Conservation (phyloP, 2,113 vertebrate species). For the Gavia stellata region DNA sequence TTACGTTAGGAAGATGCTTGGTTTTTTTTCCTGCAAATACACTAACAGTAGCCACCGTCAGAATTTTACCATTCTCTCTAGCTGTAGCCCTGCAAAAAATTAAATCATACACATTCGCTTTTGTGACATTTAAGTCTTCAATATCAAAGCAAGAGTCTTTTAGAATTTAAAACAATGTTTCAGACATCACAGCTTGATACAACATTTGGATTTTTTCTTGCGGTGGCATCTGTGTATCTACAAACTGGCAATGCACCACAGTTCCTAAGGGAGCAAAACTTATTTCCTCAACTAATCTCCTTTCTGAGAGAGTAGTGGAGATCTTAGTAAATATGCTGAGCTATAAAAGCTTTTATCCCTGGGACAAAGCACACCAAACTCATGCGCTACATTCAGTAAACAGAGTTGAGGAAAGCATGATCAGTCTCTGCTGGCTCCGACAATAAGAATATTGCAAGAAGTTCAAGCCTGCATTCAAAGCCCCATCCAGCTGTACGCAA, state of each 20-base stretch:
- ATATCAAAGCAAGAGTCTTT: neutral
- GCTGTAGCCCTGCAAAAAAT: neutral
- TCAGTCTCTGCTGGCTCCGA: neutral
- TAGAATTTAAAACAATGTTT: neutral
- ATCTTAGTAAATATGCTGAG: neutral
- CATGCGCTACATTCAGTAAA: neutral
- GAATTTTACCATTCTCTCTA: neutral
- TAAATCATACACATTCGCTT: neutral
- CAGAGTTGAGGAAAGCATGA: neutral
- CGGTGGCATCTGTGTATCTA: neutral
- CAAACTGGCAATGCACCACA: neutral
- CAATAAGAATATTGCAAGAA: neutral
- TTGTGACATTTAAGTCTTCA: neutral
- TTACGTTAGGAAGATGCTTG: neutral
- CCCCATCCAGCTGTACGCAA: neutral
- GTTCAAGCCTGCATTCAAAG: neutral
- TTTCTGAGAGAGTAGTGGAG: neutral
- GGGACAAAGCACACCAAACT: neutral
- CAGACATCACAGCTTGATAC: neutral
- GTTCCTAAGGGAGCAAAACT: neutral
- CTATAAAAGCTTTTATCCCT: neutral
- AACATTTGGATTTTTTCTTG: neutral
- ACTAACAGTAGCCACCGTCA: neutral
- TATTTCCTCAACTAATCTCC: conserved; percentile 7
- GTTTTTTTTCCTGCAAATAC: neutral